Conservation (phyloP, 2,113 vertebrate species). For the Pelecanus crispus region DNA sequence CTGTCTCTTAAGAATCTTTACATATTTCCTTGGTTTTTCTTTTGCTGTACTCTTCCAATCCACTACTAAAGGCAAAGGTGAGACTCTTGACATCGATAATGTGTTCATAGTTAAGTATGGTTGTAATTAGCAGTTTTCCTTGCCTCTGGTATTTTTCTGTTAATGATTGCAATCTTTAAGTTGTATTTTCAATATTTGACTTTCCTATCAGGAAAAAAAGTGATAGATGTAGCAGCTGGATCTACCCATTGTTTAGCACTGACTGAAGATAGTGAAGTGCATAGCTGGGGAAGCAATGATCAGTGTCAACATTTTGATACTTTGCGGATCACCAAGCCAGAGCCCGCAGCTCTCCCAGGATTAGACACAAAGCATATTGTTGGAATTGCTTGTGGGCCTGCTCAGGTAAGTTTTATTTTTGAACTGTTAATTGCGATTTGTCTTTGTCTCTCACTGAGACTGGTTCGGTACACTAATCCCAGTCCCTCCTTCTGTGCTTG, state of each 20-base stretch:
- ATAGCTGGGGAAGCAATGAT: conserved; percentile 98
- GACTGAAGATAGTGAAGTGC: conserved; percentile 94
- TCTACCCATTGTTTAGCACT: conserved; percentile 94
- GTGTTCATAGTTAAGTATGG: background rate
- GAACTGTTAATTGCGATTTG: background rate
- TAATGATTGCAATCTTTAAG: background rate
- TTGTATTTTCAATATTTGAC: background rate
- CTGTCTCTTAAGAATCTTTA: background rate
- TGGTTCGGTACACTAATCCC: background rate
- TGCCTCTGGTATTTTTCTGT: background rate
- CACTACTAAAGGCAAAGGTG: background rate
- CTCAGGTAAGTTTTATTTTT: conserved; percentile 78
- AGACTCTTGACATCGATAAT: background rate
- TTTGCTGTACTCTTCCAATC: background rate
- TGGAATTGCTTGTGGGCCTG: conserved; percentile 93
- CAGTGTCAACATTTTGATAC: conserved; percentile 98
- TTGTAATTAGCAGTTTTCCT: background rate
- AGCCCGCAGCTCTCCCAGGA: conserved; percentile 87
- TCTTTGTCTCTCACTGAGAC: background rate
- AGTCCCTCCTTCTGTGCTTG: background rate
- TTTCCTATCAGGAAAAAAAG: conserved; percentile 85
- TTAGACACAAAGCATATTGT: conserved; percentile 93
- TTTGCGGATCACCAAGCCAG: conserved; percentile 91
- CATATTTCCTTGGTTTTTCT: background rate
- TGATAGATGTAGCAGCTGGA: conserved; percentile 93